Percentiles rank a stretch among this genome's conserved stretches.
Evolutionary conservation across 2,113 vertebrate genomes (phyloP).

Genomic region (Dipodomys ordii): DNA sequence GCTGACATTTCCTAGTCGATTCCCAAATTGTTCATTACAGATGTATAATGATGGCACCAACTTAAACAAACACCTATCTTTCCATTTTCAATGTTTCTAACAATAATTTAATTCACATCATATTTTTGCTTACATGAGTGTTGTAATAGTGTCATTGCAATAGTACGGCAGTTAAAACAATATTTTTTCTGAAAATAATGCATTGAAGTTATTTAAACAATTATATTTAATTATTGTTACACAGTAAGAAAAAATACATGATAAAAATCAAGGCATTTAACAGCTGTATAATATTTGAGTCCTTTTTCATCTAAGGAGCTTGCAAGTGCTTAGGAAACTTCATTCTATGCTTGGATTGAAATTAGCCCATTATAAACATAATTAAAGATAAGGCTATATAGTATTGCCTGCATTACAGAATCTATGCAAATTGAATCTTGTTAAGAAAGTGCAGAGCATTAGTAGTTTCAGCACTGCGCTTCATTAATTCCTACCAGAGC

Average conservation of each 20-base stretch:
- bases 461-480: constrained; percentile 35
- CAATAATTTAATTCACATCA: constrained; percentile 11
- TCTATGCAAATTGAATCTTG: background rate
- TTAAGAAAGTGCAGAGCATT: constrained; percentile 44
- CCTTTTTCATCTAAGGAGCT: background rate
- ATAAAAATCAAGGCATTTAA: background rate
- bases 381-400: background rate
- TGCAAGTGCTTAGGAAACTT: background rate
- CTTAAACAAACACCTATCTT: background rate
- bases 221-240: constrained; percentile 21
- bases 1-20: background rate
- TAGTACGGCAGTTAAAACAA: background rate
- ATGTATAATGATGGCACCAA: background rate
- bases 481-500: background rate
- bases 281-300: background rate
- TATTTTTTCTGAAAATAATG: background rate
- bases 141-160: constrained; percentile 33
- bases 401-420: background rate
- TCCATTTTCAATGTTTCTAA: background rate
- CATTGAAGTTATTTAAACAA: constrained; percentile 11
- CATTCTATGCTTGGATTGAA: background rate
- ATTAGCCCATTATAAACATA: constrained; percentile 49
- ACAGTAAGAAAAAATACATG: background rate
- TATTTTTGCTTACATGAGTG: constrained; percentile 35
- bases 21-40: constrained; percentile 29